These are phyloP conservation scores for Acrobasis suavella DNA, from an alignment of 2,888 invertebrate species.

Conservation along the genomic window DNA sequence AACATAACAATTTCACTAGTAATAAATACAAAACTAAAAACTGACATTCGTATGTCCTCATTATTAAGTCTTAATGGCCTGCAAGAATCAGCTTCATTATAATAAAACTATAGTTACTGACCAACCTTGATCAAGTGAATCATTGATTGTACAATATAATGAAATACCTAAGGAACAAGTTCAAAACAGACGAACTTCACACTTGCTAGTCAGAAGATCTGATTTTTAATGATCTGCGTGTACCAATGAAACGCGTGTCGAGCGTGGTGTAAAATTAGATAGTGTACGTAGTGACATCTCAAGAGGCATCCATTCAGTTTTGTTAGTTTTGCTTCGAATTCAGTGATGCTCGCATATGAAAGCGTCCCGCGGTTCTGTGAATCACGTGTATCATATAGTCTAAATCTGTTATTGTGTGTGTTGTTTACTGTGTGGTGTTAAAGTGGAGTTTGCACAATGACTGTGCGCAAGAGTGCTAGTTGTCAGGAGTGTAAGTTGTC, in stretches of 20 bases:
- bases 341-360: constrained; percentile 35
- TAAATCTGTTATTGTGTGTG: no score
- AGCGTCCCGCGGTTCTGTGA: constrained; percentile 30
- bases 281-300: constrained; percentile 60
- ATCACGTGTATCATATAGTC: constrained; percentile 16
- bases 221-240: constrained; percentile 47
- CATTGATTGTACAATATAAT: constrained; percentile 4
- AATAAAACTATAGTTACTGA: background rate
- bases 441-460: constrained; percentile 34
- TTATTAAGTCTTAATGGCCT: background rate
- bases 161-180: background rate
- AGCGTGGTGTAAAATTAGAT: constrained; percentile 66
- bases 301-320: constrained; percentile 37
- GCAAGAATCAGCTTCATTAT: background rate
- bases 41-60: background rate
- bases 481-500: constrained; percentile 53
- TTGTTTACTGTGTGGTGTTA: constrained; percentile 19
- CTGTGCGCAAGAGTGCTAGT: constrained; percentile 56
- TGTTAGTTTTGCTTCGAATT: constrained; percentile 45
- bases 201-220: background rate
- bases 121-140: constrained; percentile 5
- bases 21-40: background rate
- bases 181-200: background rate
- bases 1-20: background rate
- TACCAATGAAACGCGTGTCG: constrained; percentile 42